A percentile compares a stretch with the other conserved stretches of the same genome.
These are phyloP conservation scores for Myotis brandtii DNA, from an alignment of 2,113 vertebrate genomes.

Conservation along the genomic window DNA sequence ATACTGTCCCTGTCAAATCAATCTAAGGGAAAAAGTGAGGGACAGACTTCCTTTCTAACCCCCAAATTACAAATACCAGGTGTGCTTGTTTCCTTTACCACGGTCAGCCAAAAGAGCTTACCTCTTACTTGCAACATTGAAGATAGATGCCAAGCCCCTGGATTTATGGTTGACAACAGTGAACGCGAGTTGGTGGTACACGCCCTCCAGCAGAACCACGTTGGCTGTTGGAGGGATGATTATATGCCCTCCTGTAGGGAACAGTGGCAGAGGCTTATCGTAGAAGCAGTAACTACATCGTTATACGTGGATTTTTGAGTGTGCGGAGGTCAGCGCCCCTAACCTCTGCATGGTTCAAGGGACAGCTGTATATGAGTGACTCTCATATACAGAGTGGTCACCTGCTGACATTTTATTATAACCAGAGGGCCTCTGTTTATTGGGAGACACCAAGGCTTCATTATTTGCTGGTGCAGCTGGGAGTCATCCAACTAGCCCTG, in stretches of 20 bases:
- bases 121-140: neutral
- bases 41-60: neutral
- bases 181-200: neutral
- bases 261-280: neutral
- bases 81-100: neutral
- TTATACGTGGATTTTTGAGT: neutral
- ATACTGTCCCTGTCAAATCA: neutral
- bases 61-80: neutral
- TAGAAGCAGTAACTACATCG: neutral
- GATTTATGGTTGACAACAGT: neutral
- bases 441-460: neutral
- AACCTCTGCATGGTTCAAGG: neutral
- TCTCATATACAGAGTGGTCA: neutral
- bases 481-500: neutral
- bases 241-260: neutral
- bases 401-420: neutral
- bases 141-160: neutral
- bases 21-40: neutral
- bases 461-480: neutral
- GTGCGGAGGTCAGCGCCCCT: neutral
- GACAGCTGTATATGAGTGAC: neutral
- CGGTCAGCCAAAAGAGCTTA: neutral
- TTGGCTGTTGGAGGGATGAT: neutral
- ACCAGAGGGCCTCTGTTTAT: neutral
- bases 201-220: neutral